phyloP scores from a whole-genome alignment of 2,888 invertebrate species.

The Limnephilus rhombicus region DNA sequence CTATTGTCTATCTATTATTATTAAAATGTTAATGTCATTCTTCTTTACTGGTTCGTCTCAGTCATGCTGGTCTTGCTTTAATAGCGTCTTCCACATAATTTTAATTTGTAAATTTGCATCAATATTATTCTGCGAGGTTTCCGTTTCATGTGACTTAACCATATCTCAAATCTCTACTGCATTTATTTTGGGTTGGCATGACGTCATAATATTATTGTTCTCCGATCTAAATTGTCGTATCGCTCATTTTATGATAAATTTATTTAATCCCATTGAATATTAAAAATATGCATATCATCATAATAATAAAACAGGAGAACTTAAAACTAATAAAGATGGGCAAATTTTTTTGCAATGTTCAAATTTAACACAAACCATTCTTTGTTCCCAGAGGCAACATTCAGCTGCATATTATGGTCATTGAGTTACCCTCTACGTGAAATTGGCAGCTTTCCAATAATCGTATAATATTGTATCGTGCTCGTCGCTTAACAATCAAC shows the following conservation, averaged over 20 bases:
- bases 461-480: not conserved
- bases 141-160: not conserved
- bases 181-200: not conserved
- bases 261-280: not conserved
- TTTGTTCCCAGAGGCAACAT: not conserved
- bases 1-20: not conserved
- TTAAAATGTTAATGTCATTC: not conserved
- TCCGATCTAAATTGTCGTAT: not conserved
- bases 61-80: too few relatives aligned
- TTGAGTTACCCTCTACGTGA: not conserved
- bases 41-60: not conserved
- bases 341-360: too few relatives aligned
- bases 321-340: too few relatives aligned
- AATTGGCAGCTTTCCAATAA: not conserved
- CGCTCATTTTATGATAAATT: not conserved
- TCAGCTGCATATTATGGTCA: not conserved
- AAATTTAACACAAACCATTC: not conserved
- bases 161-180: not conserved
- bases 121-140: not conserved
- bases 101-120: not conserved
- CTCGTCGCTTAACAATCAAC: not conserved
- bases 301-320: too few relatives aligned
- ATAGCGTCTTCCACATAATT: not conserved
- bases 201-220: not conserved
- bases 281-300: too few relatives aligned